These are phyloP conservation scores for Brachionus sp. DNA, from an alignment of 1,140 invertebrate species.

Conservation along the genomic window DNA sequence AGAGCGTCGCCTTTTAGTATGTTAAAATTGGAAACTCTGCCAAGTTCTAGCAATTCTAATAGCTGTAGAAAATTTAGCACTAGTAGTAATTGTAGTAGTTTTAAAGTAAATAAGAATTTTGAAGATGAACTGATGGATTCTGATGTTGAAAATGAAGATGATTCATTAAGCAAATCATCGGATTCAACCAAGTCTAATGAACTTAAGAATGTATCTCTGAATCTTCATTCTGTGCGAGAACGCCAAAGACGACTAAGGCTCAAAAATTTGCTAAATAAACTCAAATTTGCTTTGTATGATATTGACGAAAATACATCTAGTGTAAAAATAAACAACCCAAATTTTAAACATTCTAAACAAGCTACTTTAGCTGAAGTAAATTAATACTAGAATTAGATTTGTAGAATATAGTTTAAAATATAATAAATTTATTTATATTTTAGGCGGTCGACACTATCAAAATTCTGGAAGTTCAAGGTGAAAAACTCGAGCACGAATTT, in stretches of 20 bases:
- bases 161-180: background rate
- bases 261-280: conserved; percentile 24
- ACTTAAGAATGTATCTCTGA: background rate
- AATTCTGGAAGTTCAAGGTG: background rate
- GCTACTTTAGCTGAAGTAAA: conserved; percentile 42
- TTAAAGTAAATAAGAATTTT: background rate
- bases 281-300: conserved; percentile 12
- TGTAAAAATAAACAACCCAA: background rate
- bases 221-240: background rate
- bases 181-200: background rate
- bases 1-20: background rate
- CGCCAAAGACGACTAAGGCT: conserved; percentile 4
- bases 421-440: background rate
- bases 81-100: conserved; percentile 12
- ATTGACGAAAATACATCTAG: background rate
- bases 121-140: conserved; percentile 14
- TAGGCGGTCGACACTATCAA: background rate
- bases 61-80: background rate
- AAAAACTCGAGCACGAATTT: background rate
- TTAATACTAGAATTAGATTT: conserved; percentile 13
- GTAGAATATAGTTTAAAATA: background rate
- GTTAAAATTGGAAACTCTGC: background rate
- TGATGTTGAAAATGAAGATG: conserved; percentile 16
- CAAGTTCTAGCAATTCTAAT: conserved; percentile 11
- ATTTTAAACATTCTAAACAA: conserved; percentile 39